Conservation (phyloP, 2,797 vertebrate genomes). For the Psittacula derbiana region DNA sequence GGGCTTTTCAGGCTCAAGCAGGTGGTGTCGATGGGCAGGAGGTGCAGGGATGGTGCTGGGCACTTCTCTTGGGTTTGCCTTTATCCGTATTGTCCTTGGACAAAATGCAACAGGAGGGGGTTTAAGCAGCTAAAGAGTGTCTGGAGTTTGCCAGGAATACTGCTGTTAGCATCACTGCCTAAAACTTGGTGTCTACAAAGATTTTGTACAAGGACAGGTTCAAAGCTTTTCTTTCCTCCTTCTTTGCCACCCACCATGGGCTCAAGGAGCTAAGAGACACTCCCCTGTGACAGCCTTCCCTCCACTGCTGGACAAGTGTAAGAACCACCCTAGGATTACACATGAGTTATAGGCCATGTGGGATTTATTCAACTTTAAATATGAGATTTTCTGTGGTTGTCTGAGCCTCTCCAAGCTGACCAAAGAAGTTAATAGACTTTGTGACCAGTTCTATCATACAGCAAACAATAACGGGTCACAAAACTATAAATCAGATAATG, state of each 20-base stretch:
- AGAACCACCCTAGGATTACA: neutral
- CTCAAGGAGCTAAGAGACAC: neutral
- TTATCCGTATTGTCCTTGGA: neutral
- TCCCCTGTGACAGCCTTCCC: neutral
- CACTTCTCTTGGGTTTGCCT: neutral
- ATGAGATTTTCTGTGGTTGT: neutral
- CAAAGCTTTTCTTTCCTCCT: neutral
- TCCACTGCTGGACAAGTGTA: neutral
- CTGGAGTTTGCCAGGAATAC: neutral
- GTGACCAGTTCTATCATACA: constrained; percentile 29
- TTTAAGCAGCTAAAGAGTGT: neutral
- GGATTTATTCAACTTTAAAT: neutral
- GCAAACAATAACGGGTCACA: constrained; percentile 67
- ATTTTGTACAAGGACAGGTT: neutral
- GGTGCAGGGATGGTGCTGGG: neutral
- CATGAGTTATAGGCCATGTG: neutral
- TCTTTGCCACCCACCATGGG: neutral
- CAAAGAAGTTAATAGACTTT: constrained; percentile 2
- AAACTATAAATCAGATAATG: constrained; percentile 68
- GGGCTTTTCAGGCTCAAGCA: fast-evolving
- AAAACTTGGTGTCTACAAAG: neutral
- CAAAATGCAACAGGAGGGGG: neutral
- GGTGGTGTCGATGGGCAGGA: neutral
- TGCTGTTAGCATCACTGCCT: neutral
- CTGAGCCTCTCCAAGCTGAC: neutral